Evolutionary conservation across 2,797 vertebrate species (phyloP), one percentile per base, ranked within the genome.

Genomic region (Myotis vivesi): DNA sequence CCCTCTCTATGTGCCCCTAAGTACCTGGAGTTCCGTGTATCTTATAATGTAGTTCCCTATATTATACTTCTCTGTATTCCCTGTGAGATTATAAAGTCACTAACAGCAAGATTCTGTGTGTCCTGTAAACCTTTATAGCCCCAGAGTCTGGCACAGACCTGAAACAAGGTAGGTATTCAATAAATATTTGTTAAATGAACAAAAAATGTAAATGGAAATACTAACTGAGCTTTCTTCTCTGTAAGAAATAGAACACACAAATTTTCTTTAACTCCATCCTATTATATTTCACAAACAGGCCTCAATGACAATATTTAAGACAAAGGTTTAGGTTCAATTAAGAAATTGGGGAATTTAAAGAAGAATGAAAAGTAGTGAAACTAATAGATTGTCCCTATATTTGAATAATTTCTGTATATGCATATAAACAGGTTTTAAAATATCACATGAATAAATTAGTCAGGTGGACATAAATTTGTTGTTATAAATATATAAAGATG

Each of bases 151-250:
- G 30, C 46, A 92, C 19, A 77, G 38, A 89, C 3, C 44, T 87
- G 76, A 81, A 91, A 91, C 66, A 73, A 36, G 44, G 28, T 59
- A 36, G 17, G 13, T n/a, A 72, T 1, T 53, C 44, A 62, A 49
- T 51, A 89, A 86, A 46, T 46, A 64, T 23, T 44, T 33, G 44
- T 30, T 66, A 89, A 85, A 83, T 82, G 17, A 83, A 62, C 38
- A 89, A 66, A 71, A 87, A 33, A 84, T n/a, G 8, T 53, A 94
- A 66, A 55, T 77, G n/a, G 76, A 95, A 91, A 89, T 23, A 89
- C 5, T 83, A 38, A 83, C 38, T 91, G 36, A 80, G 33, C 6
- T 89, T 46, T 92, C 16, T 69, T 77, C 30, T 87, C 9, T 57
- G 30, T 23, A 87, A 85, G 51, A 92, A 92, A 84, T 3, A 80